Conservation (phyloP, 2,113 vertebrate species). For the Oxyura jamaicensis region DNA sequence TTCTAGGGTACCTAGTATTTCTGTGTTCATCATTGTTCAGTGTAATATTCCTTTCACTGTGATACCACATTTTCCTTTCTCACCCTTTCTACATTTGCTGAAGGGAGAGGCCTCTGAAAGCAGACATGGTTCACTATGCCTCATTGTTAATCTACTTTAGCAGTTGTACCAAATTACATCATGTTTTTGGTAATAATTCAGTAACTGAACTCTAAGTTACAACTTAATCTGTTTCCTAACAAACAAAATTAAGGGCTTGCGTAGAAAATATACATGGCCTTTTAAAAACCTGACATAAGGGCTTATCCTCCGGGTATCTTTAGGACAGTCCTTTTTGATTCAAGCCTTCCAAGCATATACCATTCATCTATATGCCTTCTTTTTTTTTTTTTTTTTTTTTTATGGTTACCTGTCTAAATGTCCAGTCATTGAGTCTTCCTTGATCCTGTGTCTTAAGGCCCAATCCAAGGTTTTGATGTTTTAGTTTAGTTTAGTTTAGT, state of each 20-base stretch:
- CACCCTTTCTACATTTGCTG: neutral
- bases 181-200: slow-evolving; percentile 3
- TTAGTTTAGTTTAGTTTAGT: neutral
- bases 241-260: neutral
- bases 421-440: neutral
- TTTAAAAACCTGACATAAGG: neutral
- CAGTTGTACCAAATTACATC: slow-evolving; percentile 2
- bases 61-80: neutral
- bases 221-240: slow-evolving; percentile 6
- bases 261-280: neutral
- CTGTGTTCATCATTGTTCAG: neutral
- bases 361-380: neutral
- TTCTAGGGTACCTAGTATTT: neutral
- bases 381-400: neutral
- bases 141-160: slow-evolving; percentile 13
- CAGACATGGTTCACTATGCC: neutral
- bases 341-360: neutral
- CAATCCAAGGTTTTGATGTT: neutral
- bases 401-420: neutral
- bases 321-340: neutral
- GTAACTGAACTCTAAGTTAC: neutral
- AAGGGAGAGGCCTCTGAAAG: neutral
- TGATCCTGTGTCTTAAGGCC: neutral
- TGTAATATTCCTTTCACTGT: neutral
- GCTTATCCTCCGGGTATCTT: neutral